Conservation (phyloP, 2,113 vertebrate species). For the Canis aureus region DNA sequence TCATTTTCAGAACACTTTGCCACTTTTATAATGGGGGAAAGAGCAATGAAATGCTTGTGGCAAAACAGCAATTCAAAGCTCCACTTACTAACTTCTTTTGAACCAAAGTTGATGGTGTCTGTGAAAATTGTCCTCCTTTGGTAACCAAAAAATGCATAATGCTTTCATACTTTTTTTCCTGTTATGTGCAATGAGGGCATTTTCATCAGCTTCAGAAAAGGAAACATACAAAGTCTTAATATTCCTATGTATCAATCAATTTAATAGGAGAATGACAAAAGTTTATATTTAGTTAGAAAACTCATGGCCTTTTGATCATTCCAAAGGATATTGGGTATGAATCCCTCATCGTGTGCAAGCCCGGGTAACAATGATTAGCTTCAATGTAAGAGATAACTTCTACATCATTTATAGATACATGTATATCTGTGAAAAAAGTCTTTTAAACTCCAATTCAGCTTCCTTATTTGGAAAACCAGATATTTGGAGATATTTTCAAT, state of each 20-base stretch:
- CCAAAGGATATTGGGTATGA: not conserved
- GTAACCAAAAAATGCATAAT: not conserved
- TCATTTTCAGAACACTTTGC: slow-evolving; percentile 77
- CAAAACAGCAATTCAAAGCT: slow-evolving; percentile 63
- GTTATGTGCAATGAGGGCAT: not conserved
- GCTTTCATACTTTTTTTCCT: not conserved
- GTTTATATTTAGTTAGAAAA: slow-evolving; percentile 39
- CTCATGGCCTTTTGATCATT: not conserved
- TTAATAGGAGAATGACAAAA: slow-evolving; percentile 37
- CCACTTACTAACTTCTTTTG: slow-evolving; percentile 63
- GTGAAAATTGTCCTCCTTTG: slow-evolving; percentile 55
- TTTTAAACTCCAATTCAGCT: not conserved
- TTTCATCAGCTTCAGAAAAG: slow-evolving; percentile 21
- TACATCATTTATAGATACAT: not conserved
- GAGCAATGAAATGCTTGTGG: slow-evolving; percentile 67
- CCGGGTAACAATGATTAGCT: not conserved
- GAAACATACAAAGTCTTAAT: not conserved
- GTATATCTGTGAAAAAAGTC: not conserved
- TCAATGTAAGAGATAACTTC: not conserved
- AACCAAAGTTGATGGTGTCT: slow-evolving; percentile 37
- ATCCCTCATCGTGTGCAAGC: not conserved
- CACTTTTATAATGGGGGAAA: slow-evolving; percentile 76
- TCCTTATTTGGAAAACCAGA: not conserved
- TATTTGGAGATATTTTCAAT: not conserved
- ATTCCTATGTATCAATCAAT: not conserved